Conservation (phyloP, 2,113 vertebrate genomes). For the Candoia aspera region DNA sequence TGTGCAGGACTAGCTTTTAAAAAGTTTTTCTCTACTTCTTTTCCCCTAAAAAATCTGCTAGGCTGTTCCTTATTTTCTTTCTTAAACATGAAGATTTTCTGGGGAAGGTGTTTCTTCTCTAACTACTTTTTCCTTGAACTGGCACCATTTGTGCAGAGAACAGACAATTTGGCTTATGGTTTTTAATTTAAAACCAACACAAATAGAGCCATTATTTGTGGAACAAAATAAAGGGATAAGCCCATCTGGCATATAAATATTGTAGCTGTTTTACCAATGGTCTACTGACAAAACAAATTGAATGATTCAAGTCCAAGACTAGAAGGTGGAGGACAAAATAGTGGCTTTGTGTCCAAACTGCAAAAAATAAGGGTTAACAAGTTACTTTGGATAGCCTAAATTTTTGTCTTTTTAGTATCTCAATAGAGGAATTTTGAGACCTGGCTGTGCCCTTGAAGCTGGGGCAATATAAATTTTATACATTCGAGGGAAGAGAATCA, state of each 20-base stretch:
- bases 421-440: background rate
- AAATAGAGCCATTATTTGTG: background rate
- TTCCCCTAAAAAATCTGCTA: background rate
- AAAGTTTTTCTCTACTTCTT: background rate
- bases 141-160: background rate
- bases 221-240: background rate
- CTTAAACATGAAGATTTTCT: background rate
- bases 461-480: background rate
- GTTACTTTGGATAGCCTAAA: background rate
- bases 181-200: background rate
- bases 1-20: background rate
- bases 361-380: background rate
- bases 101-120: background rate
- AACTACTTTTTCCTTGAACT: background rate
- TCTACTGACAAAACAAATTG: background rate
- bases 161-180: background rate
- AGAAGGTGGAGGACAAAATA: background rate
- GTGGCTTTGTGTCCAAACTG: background rate
- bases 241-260: background rate
- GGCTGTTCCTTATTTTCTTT: background rate
- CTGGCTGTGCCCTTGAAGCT: background rate
- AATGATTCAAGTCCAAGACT: background rate
- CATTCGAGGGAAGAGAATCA: background rate
- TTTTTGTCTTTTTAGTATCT: background rate
- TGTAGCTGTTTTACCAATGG: background rate